These are phyloP conservation scores for Siniperca scherzeri DNA, from an alignment of 2,797 vertebrate species.

Conservation along the genomic window DNA sequence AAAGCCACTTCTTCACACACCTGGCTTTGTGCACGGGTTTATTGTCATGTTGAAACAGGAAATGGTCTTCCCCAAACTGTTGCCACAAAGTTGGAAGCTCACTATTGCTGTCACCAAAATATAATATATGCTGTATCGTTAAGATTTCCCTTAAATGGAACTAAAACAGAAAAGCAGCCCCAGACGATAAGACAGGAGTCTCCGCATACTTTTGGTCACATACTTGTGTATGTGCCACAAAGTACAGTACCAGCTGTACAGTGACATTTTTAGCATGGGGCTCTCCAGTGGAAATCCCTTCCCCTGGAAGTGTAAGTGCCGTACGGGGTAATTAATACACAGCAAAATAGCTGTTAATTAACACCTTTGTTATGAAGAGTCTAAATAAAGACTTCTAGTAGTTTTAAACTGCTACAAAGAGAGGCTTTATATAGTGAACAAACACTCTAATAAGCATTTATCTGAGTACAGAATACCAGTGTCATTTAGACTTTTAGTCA, in stretches of 20 bases:
- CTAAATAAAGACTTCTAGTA: slow-evolving; percentile 11
- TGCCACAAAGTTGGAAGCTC: neutral
- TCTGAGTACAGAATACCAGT: neutral
- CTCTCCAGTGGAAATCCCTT: slow-evolving; percentile 19
- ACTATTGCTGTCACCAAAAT: neutral
- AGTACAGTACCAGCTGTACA: neutral
- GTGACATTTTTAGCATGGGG: slow-evolving; percentile 27
- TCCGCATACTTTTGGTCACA: slow-evolving; percentile 4
- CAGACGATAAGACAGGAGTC: neutral
- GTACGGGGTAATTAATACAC: slow-evolving; percentile 8
- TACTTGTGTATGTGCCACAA: neutral
- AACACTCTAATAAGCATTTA: neutral
- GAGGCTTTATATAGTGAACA: neutral
- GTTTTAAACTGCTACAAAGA: neutral
- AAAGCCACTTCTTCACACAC: neutral
- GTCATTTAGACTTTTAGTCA: neutral
- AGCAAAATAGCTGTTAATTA: slow-evolving; percentile 15
- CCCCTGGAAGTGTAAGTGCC: neutral
- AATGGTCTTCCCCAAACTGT: neutral
- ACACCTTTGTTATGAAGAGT: slow-evolving; percentile 21
- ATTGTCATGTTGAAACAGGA: neutral
- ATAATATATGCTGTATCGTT: neutral
- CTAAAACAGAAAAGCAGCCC: neutral
- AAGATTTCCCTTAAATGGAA: neutral
- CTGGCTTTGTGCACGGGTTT: fast-evolving